phyloP scores from a whole-genome alignment of 2,113 vertebrate species.

The Bubalus kerabau region DNA sequence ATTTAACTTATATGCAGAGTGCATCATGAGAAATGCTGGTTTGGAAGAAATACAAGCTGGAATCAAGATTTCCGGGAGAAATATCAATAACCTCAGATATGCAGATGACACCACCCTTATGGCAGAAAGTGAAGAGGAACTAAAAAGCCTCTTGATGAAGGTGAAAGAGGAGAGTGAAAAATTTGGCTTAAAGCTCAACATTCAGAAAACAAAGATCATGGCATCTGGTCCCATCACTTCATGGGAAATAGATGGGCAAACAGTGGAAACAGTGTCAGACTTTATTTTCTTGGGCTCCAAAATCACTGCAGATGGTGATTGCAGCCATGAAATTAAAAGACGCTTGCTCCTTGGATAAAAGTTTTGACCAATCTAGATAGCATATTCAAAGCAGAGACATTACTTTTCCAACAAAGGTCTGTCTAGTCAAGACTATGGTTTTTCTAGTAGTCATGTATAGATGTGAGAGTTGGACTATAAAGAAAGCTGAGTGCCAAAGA shows the following conservation, averaged over 20 bases:
- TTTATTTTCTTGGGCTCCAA: background rate
- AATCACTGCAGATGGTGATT: background rate
- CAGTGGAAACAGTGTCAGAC: background rate
- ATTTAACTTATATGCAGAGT: too few relatives aligned
- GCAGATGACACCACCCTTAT: background rate
- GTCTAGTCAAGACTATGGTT: background rate
- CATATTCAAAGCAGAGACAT: background rate
- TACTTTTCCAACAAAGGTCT: background rate
- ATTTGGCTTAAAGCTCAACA: background rate
- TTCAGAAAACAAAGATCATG: background rate
- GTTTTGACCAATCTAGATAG: background rate
- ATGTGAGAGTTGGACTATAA: background rate
- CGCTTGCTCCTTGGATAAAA: background rate
- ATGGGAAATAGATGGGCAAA: background rate
- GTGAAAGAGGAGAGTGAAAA: background rate
- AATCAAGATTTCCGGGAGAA: background rate
- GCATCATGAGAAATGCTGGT: too few relatives aligned
- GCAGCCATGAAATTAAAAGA: background rate
- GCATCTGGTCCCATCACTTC: background rate
- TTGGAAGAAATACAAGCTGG: background rate
- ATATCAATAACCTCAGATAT: background rate
- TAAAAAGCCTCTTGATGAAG: background rate
- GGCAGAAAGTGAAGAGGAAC: background rate
- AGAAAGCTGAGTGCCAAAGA: rapidly evolving
- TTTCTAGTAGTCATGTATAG: background rate